phyloP scores from a whole-genome alignment of 2,113 vertebrate genomes.

The Crotalus horridus region DNA sequence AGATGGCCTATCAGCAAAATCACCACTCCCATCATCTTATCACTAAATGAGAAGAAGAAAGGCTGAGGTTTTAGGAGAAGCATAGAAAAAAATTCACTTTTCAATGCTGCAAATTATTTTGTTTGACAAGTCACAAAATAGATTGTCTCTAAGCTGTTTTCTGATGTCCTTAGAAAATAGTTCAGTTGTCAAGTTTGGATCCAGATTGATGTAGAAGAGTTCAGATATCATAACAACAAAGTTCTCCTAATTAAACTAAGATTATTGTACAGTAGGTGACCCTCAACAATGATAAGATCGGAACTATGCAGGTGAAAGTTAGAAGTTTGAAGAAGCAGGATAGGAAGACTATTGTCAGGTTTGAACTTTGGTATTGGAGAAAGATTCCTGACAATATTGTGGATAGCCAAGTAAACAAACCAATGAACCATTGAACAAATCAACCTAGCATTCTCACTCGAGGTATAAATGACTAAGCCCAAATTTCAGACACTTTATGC shows the following conservation, averaged over 20 bases:
- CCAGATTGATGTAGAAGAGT: not conserved
- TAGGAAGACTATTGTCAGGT: not conserved
- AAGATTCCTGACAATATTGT: too few species aligned
- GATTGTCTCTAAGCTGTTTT: not conserved
- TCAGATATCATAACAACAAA: not conserved
- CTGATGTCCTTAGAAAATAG: not conserved
- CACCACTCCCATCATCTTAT: not conserved
- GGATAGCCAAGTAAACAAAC: too few species aligned
- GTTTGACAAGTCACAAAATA: not conserved
- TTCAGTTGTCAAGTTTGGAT: not conserved
- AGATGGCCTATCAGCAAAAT: not conserved
- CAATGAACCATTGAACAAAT: too few species aligned
- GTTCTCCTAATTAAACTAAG: not conserved
- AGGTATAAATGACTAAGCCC: too few species aligned
- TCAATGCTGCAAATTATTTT: not conserved
- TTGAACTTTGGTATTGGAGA: too few species aligned
- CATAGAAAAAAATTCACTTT: not conserved
- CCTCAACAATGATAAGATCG: not conserved
- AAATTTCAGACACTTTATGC: too few species aligned
- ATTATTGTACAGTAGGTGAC: not conserved
- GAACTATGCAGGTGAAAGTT: not conserved
- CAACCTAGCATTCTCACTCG: too few species aligned
- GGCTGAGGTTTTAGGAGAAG: not conserved
- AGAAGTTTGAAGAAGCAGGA: too few species aligned
- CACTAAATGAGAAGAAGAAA: not conserved